Evolutionary conservation across 1,140 invertebrate genomes (phyloP), one percentile per base, ranked within the genome.

Genomic region (Holotrichia oblita): DNA sequence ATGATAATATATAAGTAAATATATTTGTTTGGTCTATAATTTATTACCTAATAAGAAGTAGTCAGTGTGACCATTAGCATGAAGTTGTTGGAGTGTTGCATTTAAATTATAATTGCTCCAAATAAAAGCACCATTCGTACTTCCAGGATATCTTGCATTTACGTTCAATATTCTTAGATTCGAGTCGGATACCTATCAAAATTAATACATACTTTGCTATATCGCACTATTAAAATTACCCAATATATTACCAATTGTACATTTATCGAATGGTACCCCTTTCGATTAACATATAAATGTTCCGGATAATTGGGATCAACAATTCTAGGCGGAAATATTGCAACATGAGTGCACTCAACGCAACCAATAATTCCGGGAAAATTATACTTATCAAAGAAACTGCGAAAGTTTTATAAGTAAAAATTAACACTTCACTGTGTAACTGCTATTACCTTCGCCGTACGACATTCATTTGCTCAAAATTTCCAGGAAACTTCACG

Each of bases 101-200:
- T 34, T 34, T 34, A 34, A 34, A 34, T 44, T 78, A 44, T 34
- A 76, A 74, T 83, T 80, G 34, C 77, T 77, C 84, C 84, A 84
- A 72, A 85, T 84, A 76, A 81, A 82, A 6, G 82, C 55, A 79
- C 84, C 84, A 80, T 83, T 81, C 2, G 79, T 81, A 20, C 80
- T 81, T 20, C 83, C 84, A 42, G 82, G 83, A 81, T 79, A 85
- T 75, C 80, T 82, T 12, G 83, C 79, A 76, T 81, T 83, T n/a
- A 85, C 75, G 79, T 81, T 81, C 27, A 84, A 64, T 72, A 85
- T 85, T 64, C 69, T 64, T 14, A 81, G 69, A 77, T 83, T 76
- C 69, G 20, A 20, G 48, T 84, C 82, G 81, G 82, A 85, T 73
- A 83, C 79, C 82, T 83, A 77, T 64, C 83, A 82, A 77, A 75